Evolutionary conservation across 2,888 invertebrate species (phyloP), one percentile per base, ranked within the genome.

Genomic region (Artemia sinica): DNA sequence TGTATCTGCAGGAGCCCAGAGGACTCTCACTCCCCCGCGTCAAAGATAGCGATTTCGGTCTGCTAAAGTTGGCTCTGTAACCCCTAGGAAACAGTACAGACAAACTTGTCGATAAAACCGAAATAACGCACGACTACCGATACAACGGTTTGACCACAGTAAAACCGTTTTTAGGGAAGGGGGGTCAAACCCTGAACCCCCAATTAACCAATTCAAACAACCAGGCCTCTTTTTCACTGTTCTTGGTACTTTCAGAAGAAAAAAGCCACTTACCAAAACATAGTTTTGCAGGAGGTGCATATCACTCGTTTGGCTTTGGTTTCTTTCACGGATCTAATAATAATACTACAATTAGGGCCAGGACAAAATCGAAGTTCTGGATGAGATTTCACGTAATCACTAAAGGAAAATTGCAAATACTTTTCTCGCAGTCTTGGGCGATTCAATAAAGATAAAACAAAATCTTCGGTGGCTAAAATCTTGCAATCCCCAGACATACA

Each of bases 401-500:
- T 87, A 78, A 96, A 97, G 76, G 92, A 88, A 78, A 95, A 92
- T 75, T 91, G 89, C 76, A 95, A 92, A 80, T 96, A 98, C 76
- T 91, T 89, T 76, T 93, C 91, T 72, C 92, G 82, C 77, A 93
- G 82, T 66, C 84, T 83, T 63, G 91, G 88, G 75, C 89, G 87
- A 69, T 85, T 85, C 70, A 96, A 83, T 76, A 93, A 84, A 70
- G 87, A 86, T 71, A 94, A 81, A 18, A 94, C 92, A 82, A 96
- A 91, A 78, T 95, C 94, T 81, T 96, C 96, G 9, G 95, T 92
- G n/a, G 90, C 92, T 73, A 94, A 82, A 63, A 96, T 87, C 77
- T 88, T 87, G 80, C 98, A 98, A 72, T 89, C 88, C 75, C 87
- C 87, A 66, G 91, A 92, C 97, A 98, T 98, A 80, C 98, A 98